Evolutionary conservation across 2,888 invertebrate species (phyloP), one percentile per base, ranked within the genome.

Genomic region (Urechis unicinctus): DNA sequence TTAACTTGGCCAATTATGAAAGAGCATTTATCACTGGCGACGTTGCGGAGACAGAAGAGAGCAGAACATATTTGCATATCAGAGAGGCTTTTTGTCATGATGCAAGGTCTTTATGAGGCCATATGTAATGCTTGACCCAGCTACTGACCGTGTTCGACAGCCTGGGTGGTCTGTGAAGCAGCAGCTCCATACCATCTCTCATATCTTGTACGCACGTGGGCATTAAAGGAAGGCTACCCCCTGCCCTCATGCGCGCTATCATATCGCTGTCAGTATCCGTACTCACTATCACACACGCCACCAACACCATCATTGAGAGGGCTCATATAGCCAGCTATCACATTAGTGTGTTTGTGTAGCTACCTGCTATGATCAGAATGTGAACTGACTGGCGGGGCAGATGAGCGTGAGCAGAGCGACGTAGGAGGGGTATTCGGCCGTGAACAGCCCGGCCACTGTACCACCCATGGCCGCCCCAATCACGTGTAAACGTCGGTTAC

Each of bases 381-480:
- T 28, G n/a, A 42, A 68, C 70, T 66, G 65, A 72, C 71, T 70
- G 9, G 68, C 67, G n/a, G 73, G 73, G 57, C 71, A 72, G 24
- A 68, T 64, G 50, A 73, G 58, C 21, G 69, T 68, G 2, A 79
- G 55, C 25, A 67, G 66, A 28, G 67, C 66, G 17, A 78, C 68
- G 24, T 67, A 57, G 1, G 74, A 64, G 0, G 76, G 74, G 58
- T 69, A 75, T 13, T 70, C 59, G 2, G 71, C 69, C n/a, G 77
- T 67, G 64, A 72, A 79, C 28, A 74, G 57, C 2, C 75, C 70
- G 1, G 70, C 74, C 26, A 78, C 61, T 3, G 71, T 80, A 1
- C 79, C 83, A 1, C 85, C 85, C 66, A 83, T 68, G 41, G 71
- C 71, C 56, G 69, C 61, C 4, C 73, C 73, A n/a, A 69, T 63